phyloP scores from a whole-genome alignment of 2,888 invertebrate species.

The Blastobasis lacticolella region DNA sequence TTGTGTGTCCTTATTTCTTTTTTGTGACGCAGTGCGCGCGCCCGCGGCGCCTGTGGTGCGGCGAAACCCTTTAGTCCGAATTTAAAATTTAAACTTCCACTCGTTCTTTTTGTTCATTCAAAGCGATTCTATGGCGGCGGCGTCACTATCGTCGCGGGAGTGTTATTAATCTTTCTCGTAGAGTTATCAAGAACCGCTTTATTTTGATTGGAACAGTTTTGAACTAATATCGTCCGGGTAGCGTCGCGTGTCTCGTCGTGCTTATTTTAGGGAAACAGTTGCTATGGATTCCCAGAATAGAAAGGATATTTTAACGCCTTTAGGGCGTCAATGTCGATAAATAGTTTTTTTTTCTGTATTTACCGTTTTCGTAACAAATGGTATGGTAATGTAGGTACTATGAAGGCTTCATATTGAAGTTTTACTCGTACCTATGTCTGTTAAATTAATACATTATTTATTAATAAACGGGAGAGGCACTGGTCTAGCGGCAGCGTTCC shows the following conservation, averaged over 20 bases:
- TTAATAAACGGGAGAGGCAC: no score
- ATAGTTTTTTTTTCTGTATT: no score
- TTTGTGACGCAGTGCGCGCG: conserved; percentile 34
- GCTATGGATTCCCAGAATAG: not conserved
- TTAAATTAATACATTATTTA: no score
- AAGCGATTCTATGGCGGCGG: conserved; percentile 18
- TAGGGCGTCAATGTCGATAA: no score
- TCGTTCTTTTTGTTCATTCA: conserved; percentile 26
- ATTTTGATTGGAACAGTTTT: conserved; percentile 34
- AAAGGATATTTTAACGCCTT: no score
- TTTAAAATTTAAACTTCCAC: conserved; percentile 34
- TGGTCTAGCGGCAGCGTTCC: no score
- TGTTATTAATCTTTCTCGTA: conserved; percentile 58
- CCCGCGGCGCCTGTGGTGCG: conserved; percentile 61
- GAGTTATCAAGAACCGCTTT: conserved; percentile 54
- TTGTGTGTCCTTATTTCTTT: conserved; percentile 48
- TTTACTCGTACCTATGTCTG: no score
- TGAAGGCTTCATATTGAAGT: no score
- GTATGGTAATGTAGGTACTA: no score
- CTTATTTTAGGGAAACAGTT: no score
- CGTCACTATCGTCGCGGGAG: conserved; percentile 23
- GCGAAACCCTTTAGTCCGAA: conserved; percentile 58
- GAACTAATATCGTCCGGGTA: conserved; percentile 28
- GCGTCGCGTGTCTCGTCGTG: conserved; percentile 12
- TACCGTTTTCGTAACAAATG: no score